Base-by-base conservation (phyloP, 1,140 invertebrate genomes). In the Plectus sambesii region DNA sequence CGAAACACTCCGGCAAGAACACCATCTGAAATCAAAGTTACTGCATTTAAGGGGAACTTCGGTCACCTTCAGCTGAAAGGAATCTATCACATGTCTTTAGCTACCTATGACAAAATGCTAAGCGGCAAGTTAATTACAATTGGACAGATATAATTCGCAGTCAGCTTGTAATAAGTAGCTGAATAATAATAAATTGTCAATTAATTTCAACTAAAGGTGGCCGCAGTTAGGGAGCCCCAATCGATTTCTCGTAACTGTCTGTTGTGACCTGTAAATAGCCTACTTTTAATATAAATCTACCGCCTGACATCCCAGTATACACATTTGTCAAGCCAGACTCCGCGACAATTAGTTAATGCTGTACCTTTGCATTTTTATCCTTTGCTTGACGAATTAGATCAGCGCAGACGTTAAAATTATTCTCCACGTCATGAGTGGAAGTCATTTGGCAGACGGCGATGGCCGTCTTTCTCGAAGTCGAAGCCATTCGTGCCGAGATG, bases 1-100 rank as follows among this genome's bases (percentile, higher is more conserved):
- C 92, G 71, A 83, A 87, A 17, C 82, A 85, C 77, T 98, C 92
- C 2, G 92, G 92, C 27, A 98, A 76, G 70, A 96, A 97, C 19
- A 89, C 75, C 75, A 96, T 81, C 83, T 89, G 62, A 52, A 63
- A 38, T 33, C 17, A 33, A 12, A 33, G 17, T 12, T 17, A 54
- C 12, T 38, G 24, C 15, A 30, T 36, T 45, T 8, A 6, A 30
- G 15, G 25, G n/a, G n/a, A n/a, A n/a, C n/a, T n/a, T n/a, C n/a
- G n/a, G n/a, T n/a, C n/a, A n/a, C n/a, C n/a, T n/a, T n/a, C n/a
- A n/a, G n/a, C n/a, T n/a, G n/a, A n/a, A n/a, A n/a, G n/a, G n/a
- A n/a, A n/a, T n/a, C n/a, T n/a, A n/a, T n/a, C n/a, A n/a, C n/a
- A n/a, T n/a, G n/a, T n/a, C n/a, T n/a, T n/a, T n/a, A n/a, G n/a